These are phyloP conservation scores for Potamarius usumacintae DNA, from an alignment of 2,113 vertebrate genomes.

Conservation along the genomic window DNA sequence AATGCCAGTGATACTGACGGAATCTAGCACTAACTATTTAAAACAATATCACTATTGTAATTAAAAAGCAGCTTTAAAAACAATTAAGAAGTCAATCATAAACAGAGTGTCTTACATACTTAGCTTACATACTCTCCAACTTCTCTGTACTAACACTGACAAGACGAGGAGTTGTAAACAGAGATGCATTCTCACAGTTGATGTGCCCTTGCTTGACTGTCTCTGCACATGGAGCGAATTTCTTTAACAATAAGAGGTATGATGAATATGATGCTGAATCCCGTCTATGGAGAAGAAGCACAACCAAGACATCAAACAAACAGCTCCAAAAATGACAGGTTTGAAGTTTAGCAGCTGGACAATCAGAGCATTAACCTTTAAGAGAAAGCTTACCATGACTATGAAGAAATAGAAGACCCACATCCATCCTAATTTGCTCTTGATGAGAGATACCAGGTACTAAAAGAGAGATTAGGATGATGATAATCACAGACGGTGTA, in stretches of 20 bases:
- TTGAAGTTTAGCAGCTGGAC: neutral
- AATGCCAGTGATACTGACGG: neutral
- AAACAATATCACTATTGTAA: neutral
- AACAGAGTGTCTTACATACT: neutral
- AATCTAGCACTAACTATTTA: slow-evolving; percentile 3
- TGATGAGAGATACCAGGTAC: slow-evolving; percentile 93
- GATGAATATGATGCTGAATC: slow-evolving; percentile 86
- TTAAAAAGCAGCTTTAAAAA: slow-evolving; percentile 25
- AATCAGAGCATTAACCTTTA: neutral
- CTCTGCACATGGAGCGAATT: slow-evolving; percentile 69
- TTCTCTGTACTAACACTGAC: neutral
- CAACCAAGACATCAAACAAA: neutral
- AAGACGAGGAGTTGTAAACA: neutral
- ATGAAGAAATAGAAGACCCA: slow-evolving; percentile 97
- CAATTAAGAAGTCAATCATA: neutral
- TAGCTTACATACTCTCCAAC: neutral
- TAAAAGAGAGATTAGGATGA: slow-evolving; percentile 60
- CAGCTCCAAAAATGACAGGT: neutral
- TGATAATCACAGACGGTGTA: neutral
- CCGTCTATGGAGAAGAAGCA: slow-evolving; percentile 74
- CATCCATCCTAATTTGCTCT: slow-evolving; percentile 88
- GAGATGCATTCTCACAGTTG: slow-evolving; percentile 63
- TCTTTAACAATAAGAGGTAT: slow-evolving; percentile 80
- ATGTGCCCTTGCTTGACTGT: slow-evolving; percentile 59
- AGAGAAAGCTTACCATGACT: slow-evolving; percentile 83